Evolutionary conservation across 2,113 vertebrate genomes (phyloP), one percentile per base, ranked within the genome.

Genomic region (Eubucco bourcierii): DNA sequence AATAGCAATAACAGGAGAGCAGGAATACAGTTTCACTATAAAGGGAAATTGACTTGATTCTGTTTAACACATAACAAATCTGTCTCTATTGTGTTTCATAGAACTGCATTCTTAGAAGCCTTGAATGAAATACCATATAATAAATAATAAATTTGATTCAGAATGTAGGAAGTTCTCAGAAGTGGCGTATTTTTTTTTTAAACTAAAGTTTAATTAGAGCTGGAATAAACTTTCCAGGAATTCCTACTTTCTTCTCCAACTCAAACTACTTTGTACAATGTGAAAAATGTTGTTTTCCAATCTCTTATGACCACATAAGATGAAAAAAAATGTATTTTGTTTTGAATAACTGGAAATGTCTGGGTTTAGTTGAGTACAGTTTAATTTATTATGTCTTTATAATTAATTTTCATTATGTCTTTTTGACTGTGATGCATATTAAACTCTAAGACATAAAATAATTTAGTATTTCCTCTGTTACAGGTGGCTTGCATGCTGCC

Each of bases 401-500:
- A n/a, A n/a, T n/a, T n/a, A n/a, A n/a, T n/a, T n/a, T 78, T 95
- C 3, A 1, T 85, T 90, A 17, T 88, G n/a, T 65, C 47, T 72
- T 87, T 85, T 90, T 93, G 56, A 73, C 33, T 72, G 61, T 86
- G 46, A 58, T 94, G 31, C 31, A 52, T 87, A 61, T n/a, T 80
- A 84, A 95, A 92, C 90, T 71, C 16, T 58, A 74, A 75, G 33
- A 90, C 78, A 68, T 95, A 60, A 84, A 46, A 10, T 31, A 46
- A 24, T 68, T 73, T 93, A 39, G 80, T 87, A 81, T 80, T 93
- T 81, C 73, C 58, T 97, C 34, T 97, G 2, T 98, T 98, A 52
- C 93, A 99, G 99, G 98, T 99, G 93, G 99, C 99, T 59, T 99
- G 99, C 87, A 99, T 99, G 99, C 99, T 99, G 97, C 98, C 99